A percentile compares a stretch with the other conserved stretches of the same genome.
These are phyloP conservation scores for Stictonetta naevosa DNA, from an alignment of 2,113 vertebrate species.

Conservation along the genomic window DNA sequence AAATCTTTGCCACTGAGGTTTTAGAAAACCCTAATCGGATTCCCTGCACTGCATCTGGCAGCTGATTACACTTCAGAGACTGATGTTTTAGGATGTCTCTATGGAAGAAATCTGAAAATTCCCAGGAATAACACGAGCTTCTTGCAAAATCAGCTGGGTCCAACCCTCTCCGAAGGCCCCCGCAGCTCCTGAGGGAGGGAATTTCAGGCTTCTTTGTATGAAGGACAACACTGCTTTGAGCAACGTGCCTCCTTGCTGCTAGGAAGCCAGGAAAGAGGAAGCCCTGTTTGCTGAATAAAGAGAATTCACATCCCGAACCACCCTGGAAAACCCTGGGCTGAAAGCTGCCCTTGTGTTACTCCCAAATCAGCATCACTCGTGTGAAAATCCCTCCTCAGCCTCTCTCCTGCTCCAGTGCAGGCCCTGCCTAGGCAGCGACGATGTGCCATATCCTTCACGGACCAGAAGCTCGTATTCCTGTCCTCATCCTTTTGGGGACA, in stretches of 20 bases:
- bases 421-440: fast-evolving
- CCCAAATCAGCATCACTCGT: background rate
- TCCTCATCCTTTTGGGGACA: background rate
- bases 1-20: background rate
- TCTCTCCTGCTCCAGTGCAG: background rate
- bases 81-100: background rate
- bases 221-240: background rate
- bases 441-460: background rate
- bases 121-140: background rate
- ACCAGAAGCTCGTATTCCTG: fast-evolving
- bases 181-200: background rate
- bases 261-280: background rate
- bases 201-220: background rate
- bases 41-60: fast-evolving
- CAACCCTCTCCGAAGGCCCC: background rate
- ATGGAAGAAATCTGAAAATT: background rate
- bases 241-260: too few species aligned
- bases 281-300: background rate
- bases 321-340: background rate
- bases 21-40: background rate
- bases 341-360: background rate
- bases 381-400: background rate
- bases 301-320: background rate
- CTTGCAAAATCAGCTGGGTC: background rate
- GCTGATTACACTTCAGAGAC: background rate